These are phyloP conservation scores for Pammene aurita DNA, from an alignment of 2,888 invertebrate species.

Conservation along the genomic window DNA sequence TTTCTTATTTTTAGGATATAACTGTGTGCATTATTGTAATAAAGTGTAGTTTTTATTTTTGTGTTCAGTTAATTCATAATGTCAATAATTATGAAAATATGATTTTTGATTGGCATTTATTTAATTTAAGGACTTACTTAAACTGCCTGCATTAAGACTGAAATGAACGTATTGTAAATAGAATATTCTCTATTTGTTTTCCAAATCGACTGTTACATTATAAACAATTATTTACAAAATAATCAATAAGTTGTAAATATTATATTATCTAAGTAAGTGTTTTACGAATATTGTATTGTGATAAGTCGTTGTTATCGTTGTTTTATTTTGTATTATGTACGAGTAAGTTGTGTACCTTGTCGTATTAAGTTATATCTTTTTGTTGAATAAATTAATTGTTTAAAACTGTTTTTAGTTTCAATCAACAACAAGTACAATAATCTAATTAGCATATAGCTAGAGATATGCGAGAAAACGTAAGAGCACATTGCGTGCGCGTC, in stretches of 20 bases:
- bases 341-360: slow-evolving; percentile 43
- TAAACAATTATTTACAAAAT: slow-evolving; percentile 33
- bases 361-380: slow-evolving; percentile 43
- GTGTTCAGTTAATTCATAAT: slow-evolving; percentile 9
- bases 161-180: slow-evolving; percentile 41
- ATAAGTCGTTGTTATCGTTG: slow-evolving; percentile 52
- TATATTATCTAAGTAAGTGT: slow-evolving; percentile 32
- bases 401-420: slow-evolving; percentile 20
- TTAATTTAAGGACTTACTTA: slow-evolving; percentile 38
- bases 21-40: slow-evolving; percentile 7
- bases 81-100: slow-evolving; percentile 13
- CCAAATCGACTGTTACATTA: slow-evolving; percentile 16
- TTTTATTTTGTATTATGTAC: slow-evolving; percentile 22
- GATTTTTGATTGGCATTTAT: slow-evolving; percentile 51
- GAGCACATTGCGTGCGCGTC: slow-evolving; percentile 27
- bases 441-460: slow-evolving; percentile 10
- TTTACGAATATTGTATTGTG: slow-evolving; percentile 54
- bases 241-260: slow-evolving; percentile 46
- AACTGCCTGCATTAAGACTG: slow-evolving; percentile 20
- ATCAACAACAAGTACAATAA: neutral
- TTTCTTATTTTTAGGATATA: slow-evolving; percentile 1
- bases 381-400: slow-evolving; percentile 46
- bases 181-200: slow-evolving; percentile 22
- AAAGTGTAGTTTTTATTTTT: neutral
- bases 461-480: slow-evolving; percentile 19